Percentiles rank a stretch among this genome's conserved stretches.
These are phyloP conservation scores for Heliangelus exortis DNA, from an alignment of 2,797 vertebrate genomes.

Conservation along the genomic window DNA sequence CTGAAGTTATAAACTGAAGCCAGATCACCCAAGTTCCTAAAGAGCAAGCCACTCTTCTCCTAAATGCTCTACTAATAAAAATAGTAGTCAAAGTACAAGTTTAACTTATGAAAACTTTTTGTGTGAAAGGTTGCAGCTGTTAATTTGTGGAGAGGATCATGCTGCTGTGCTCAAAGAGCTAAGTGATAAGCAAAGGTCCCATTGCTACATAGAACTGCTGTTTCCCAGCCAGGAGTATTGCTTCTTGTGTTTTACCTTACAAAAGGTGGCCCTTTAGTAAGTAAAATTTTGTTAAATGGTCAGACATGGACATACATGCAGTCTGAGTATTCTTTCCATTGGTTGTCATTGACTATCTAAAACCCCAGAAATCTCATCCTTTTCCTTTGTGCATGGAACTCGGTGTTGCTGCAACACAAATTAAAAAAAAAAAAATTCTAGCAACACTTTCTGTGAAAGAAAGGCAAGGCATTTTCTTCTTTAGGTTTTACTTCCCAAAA, in stretches of 20 bases:
- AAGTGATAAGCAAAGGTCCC: background rate
- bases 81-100: background rate
- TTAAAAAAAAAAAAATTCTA: background rate
- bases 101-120: background rate
- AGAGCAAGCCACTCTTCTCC: background rate
- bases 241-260: background rate
- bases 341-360: background rate
- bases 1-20: background rate
- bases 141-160: background rate
- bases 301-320: background rate
- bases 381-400: background rate
- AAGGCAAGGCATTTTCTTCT: background rate
- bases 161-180: background rate
- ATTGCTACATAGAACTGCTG: background rate
- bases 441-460: background rate
- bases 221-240: background rate
- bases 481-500: background rate
- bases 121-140: constrained; percentile 2
- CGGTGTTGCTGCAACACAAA: background rate
- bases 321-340: background rate
- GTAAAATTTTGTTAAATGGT: background rate
- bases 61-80: background rate
- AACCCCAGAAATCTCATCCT: background rate
- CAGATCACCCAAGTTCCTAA: background rate
- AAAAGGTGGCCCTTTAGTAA: background rate